Evolutionary conservation across 2,888 invertebrate species (phyloP), one percentile per base, ranked within the genome.

Genomic region (Ptilodon capucinus): DNA sequence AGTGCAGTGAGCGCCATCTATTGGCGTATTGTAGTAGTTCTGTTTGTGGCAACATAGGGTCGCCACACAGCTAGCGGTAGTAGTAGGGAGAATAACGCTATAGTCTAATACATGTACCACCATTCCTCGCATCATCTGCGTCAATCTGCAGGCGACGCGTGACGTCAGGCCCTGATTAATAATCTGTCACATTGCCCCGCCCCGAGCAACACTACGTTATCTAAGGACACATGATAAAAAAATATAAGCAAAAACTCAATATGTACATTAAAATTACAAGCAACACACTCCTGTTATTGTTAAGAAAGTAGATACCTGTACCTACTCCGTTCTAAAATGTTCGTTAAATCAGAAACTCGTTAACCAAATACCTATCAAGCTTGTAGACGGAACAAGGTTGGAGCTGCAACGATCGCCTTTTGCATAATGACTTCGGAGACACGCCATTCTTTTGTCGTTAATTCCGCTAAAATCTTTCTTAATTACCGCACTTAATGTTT

Each of bases 91-190:
- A n/a, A n/a, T n/a, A n/a, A n/a, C 5, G 18, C 17, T 4, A 11
- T 28, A 11, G 16, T 13, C n/a, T 17, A 2, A 6, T 28, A 40
- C 38, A 35, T 43, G 34, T 9, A 23, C 44, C 49, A 48, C 19
- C 35, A 8, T 18, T 17, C 16, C 14, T 46, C 42, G 39, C 44
- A 32, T 54, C 40, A 23, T 28, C 40, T 30, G 42, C 42, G 55
- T 57, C 63, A 55, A 39, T 57, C 59, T 59, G 62, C 34, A 30
- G 9, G 35, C 17, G 35, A 35, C 35, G 35, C 38, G 42, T 49
- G 59, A 62, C 57, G 42, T 54, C 60, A 40, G 36, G 46, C 28
- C 30, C 19, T 57, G 63, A 63, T 63, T 60, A 60, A 62, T 62
- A 54, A 63, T 49, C 54, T 40, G 52, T 45, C 45, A 39, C 36